Conservation (phyloP, 2,797 vertebrate genomes). For the Enteromius radiatus region DNA sequence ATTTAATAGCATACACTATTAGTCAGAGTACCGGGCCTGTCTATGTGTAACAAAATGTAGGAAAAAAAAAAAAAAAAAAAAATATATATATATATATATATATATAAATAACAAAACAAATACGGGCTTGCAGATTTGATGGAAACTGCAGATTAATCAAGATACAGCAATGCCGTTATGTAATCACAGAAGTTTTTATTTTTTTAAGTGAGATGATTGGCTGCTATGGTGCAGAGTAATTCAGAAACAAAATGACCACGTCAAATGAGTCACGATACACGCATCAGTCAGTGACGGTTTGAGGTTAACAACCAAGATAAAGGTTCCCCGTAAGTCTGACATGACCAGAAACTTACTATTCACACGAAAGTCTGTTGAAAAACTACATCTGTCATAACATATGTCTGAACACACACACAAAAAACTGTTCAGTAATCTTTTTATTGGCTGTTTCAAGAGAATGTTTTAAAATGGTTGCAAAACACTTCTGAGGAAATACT, state of each 20-base stretch:
- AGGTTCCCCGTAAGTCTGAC: constrained; percentile 33
- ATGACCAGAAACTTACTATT: constrained; percentile 42
- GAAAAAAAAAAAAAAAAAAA: no score
- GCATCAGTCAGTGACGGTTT: constrained; percentile 35
- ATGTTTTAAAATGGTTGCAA: not conserved
- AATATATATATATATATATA: not conserved
- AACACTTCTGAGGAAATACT: not conserved
- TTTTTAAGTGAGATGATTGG: constrained; percentile 1
- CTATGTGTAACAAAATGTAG: not conserved
- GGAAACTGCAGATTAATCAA: constrained; percentile 10
- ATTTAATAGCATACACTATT: not conserved
- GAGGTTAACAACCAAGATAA: constrained; percentile 43
- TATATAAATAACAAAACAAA: not conserved
- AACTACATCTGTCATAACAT: constrained; percentile 5
- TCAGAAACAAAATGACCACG: constrained; percentile 28
- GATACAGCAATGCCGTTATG: not conserved
- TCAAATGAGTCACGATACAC: constrained; percentile 32
- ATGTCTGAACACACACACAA: not conserved
- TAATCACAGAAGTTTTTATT: not conserved
- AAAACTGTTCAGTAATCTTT: not conserved
- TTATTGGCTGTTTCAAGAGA: not conserved
- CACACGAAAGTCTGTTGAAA: constrained; percentile 20
- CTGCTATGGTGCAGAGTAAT: constrained; percentile 27
- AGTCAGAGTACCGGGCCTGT: not conserved
- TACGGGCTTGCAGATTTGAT: not conserved